Evolutionary conservation across 1,140 invertebrate species (phyloP).

Genomic region (Chelonus insularis): DNA sequence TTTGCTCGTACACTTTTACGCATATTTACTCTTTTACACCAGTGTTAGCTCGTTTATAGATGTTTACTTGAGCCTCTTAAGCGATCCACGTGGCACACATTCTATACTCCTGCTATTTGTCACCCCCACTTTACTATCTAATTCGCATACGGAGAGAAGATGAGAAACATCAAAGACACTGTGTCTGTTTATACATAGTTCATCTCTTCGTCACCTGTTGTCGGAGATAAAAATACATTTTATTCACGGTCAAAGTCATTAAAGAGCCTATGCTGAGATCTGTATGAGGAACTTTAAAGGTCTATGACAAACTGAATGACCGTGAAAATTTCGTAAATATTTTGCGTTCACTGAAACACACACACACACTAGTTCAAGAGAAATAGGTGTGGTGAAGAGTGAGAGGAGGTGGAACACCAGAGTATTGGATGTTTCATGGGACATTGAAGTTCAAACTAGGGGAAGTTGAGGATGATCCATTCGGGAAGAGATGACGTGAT

Average conservation of each 20-base stretch:
- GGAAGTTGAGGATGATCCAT: constrained; percentile 9
- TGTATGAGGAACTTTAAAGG: constrained; percentile 12
- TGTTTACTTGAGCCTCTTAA: not conserved
- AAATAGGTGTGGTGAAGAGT: constrained; percentile 41
- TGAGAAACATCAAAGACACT: not conserved
- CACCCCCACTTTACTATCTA: too few species aligned
- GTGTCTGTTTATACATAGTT: not conserved
- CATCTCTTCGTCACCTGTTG: constrained; percentile 45
- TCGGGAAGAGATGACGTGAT: constrained; percentile 20
- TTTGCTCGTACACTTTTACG: not conserved
- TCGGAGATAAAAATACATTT: constrained; percentile 35
- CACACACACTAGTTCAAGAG: too few species aligned
- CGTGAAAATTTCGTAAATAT: too few species aligned
- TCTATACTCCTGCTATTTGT: too few species aligned
- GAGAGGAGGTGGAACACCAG: constrained; percentile 37
- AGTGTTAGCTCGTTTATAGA: not conserved
- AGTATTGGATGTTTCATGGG: too few species aligned
- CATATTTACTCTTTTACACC: not conserved
- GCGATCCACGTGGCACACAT: too few species aligned
- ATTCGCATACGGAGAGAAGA: not conserved
- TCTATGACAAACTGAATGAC: constrained; percentile 8
- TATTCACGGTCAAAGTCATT: not conserved
- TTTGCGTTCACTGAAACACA: too few species aligned
- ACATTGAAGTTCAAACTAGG: too few species aligned
- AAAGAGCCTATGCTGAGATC: constrained; percentile 16